Evolutionary conservation across 1,140 invertebrate species (phyloP).

Genomic region (Phocides pigmalion): DNA sequence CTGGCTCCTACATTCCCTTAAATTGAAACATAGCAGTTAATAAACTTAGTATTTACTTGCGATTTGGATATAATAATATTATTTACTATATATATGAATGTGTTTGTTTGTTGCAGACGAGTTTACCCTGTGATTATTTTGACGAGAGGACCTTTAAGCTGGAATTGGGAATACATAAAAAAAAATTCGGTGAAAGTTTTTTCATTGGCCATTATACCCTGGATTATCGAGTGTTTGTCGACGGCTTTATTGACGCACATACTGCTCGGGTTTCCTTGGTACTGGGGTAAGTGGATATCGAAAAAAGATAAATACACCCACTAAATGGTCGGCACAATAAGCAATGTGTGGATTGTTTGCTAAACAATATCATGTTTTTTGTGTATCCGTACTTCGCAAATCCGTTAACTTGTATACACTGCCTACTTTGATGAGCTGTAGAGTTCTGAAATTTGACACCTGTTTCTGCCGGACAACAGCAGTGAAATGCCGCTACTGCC

Average conservation of each 20-base stretch:
- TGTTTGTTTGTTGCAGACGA: constrained; percentile 85
- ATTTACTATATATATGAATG: not conserved
- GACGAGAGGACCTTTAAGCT: constrained; percentile 94
- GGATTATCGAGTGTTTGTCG: constrained; percentile 90
- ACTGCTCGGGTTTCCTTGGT: constrained; percentile 92
- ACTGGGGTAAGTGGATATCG: constrained; percentile 86
- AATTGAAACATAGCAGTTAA: no score
- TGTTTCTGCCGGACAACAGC: no score
- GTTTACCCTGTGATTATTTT: constrained; percentile 96
- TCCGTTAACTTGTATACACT: not conserved
- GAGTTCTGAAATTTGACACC: no score
- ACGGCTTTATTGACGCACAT: constrained; percentile 89
- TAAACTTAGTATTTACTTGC: no score
- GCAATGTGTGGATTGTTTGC: not conserved
- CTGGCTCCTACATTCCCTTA: no score
- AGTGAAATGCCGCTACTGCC: no score
- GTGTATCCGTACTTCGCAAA: not conserved
- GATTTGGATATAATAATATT: no score
- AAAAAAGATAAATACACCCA: constrained; percentile 9
- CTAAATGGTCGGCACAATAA: not conserved
- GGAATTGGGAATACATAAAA: constrained; percentile 93
- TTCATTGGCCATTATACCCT: constrained; percentile 93
- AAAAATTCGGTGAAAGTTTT: constrained; percentile 90
- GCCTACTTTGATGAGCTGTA: not conserved
- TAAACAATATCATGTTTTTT: constrained; percentile 2